Base-by-base conservation (phyloP, 2,888 invertebrate genomes). In the Drosophila ezoana region DNA sequence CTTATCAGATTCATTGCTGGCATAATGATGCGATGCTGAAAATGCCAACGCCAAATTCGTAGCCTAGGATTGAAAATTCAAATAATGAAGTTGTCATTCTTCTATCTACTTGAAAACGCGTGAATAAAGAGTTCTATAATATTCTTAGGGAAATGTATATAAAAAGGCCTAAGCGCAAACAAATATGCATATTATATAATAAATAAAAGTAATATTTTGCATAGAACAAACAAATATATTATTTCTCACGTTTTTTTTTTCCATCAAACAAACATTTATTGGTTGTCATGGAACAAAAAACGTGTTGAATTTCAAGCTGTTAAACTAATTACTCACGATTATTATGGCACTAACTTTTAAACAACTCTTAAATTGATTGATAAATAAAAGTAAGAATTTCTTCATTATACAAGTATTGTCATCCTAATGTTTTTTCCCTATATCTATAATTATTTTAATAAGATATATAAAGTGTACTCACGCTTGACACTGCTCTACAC, bases 1-100 rank as follows among this genome's bases (percentile, higher is more conserved):
- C 88, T 89, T 87, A 89, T 85, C 88, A 72, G 82, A 85, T 87
- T 79, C 89, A 89, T 88, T 72, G 86, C 79, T 53, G 52, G 82
- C 82, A 81, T 79, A 85, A 84, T 89, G 82, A 87, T 72, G 72
- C 64, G 51, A 62, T 81, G 52, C 11, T 51, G 60, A 43, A 51
- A 66, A 59, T 77, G 47, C 53, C 44, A 37, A 32, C 35, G 57
- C 44, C 48, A 54, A 43, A 57, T 28, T 49, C 56, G 48, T 20
- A 20, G 53, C 35, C 28, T 57, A 35, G 41, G 64, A 89, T 81
- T 76, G 67, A 63, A 81, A 72, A 87, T 84, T 72, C 74, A 73
- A 87, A 87, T 72, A 73, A 70, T 57, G 51, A 64, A 64, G 8
- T 65, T 66, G 53, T 56, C 47, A 48, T 14, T 35, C 43, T 41